Percentiles rank a stretch among this genome's conserved stretches.
Evolutionary conservation across 2,888 invertebrate genomes (phyloP).

Genomic region (Pasiphila rectangulata): DNA sequence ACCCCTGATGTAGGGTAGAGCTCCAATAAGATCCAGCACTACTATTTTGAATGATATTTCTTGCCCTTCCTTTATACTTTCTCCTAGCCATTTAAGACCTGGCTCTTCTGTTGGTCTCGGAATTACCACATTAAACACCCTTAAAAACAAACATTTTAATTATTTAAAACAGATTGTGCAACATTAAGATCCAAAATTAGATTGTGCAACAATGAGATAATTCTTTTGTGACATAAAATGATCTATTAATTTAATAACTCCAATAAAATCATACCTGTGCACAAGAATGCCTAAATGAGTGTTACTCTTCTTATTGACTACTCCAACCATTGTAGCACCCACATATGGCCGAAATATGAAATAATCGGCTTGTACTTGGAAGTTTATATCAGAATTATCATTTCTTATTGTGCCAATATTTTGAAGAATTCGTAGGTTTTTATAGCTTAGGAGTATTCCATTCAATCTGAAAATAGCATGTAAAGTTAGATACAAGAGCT

Average conservation of each 20-base stretch:
- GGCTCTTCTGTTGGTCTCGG: slow-evolving; percentile 78
- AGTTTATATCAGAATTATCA: slow-evolving; percentile 83
- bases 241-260: too few species aligned
- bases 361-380: slow-evolving; percentile 85
- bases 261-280: slow-evolving; percentile 70
- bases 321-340: slow-evolving; percentile 81
- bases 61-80: slow-evolving; percentile 79
- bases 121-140: slow-evolving; percentile 86
- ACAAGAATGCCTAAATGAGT: slow-evolving; percentile 86
- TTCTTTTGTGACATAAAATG: too few species aligned
- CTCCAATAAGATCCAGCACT: slow-evolving; percentile 79
- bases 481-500: too few species aligned
- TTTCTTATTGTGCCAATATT: slow-evolving; percentile 81
- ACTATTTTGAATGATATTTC: slow-evolving; percentile 82
- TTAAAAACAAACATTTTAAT: slow-evolving; percentile 38
- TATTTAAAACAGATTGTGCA: background rate
- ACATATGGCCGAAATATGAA: slow-evolving; percentile 83
- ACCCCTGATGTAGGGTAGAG: slow-evolving; percentile 84
- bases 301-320: slow-evolving; percentile 84
- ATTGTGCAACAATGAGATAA: background rate
- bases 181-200: background rate
- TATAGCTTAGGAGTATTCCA: slow-evolving; percentile 85
- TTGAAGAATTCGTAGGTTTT: slow-evolving; percentile 82
- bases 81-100: slow-evolving; percentile 80
- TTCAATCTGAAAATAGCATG: slow-evolving; percentile 83